phyloP scores from a whole-genome alignment of 2,888 invertebrate genomes.

The Argyresthia albistria region DNA sequence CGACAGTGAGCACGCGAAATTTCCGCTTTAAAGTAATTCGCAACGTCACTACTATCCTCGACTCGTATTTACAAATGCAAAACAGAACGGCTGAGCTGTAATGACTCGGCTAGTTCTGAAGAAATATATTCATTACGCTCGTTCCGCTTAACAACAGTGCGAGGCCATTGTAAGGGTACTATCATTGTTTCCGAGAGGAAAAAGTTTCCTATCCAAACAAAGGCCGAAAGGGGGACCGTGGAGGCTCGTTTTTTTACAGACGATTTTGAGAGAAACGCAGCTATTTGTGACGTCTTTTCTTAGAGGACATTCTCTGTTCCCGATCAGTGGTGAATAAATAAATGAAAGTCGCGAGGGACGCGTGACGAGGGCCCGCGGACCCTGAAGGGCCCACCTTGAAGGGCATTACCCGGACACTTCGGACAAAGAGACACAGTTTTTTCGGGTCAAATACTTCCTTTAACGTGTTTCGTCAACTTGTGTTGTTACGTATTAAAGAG shows the following conservation, averaged over 20 bases:
- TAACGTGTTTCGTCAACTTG: constrained; percentile 1
- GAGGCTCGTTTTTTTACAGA: constrained; percentile 4
- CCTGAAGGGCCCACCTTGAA: constrained; percentile 1
- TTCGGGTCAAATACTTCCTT: background rate
- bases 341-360: constrained; percentile 5
- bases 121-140: constrained; percentile 5
- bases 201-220: background rate
- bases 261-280: constrained; percentile 6
- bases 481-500: background rate
- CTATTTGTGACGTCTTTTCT: constrained; percentile 4
- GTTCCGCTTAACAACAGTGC: constrained; percentile 1
- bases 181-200: constrained; percentile 3
- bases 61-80: constrained; percentile 50
- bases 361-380: background rate
- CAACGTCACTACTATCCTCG: constrained; percentile 44
- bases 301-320: background rate
- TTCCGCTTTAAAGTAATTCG: constrained; percentile 47
- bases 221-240: background rate
- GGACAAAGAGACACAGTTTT: background rate
- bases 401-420: background rate
- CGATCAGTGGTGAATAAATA: constrained; percentile 9
- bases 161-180: background rate
- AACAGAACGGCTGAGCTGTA: constrained; percentile 38
- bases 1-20: constrained; percentile 14
- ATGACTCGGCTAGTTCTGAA: constrained; percentile 42